Conservation (phyloP, 2,113 vertebrate species). For the Carettochelys insculpta region DNA sequence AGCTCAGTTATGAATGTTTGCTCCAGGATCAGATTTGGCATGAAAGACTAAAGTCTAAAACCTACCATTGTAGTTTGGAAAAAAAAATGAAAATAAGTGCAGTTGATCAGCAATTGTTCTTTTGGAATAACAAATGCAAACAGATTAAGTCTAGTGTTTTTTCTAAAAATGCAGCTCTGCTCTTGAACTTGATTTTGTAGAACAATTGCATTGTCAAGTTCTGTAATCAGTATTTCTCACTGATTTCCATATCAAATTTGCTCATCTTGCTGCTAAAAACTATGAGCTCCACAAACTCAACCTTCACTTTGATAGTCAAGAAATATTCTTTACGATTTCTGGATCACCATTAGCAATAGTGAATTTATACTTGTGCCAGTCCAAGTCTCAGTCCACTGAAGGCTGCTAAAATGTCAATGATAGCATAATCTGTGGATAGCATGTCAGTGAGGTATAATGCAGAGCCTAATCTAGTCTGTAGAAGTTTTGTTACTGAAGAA, state of each 20-base stretch:
- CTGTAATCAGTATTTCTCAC: not conserved
- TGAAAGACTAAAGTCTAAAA: not conserved
- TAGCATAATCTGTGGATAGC: not conserved
- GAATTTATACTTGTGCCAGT: not conserved
- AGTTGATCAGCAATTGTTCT: not conserved
- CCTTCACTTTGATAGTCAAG: not conserved
- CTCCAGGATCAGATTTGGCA: rapidly evolving
- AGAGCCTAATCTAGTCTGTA: not conserved
- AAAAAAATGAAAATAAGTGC: not conserved
- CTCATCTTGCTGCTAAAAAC: not conserved
- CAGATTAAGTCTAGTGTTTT: not conserved
- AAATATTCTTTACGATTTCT: not conserved
- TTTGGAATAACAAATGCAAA: not conserved
- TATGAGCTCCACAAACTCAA: not conserved
- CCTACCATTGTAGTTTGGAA: not conserved
- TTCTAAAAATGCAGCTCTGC: not conserved
- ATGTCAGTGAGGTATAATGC: not conserved
- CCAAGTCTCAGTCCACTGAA: too few relatives aligned
- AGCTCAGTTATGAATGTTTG: not conserved
- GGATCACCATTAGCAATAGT: not conserved
- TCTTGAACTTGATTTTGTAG: not conserved
- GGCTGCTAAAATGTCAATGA: not conserved
- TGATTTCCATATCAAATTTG: not conserved
- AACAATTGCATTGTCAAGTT: not conserved
- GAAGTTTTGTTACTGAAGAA: not conserved